Evolutionary conservation across 2,113 vertebrate genomes (phyloP).

Genomic region (Trogon surrucura): DNA sequence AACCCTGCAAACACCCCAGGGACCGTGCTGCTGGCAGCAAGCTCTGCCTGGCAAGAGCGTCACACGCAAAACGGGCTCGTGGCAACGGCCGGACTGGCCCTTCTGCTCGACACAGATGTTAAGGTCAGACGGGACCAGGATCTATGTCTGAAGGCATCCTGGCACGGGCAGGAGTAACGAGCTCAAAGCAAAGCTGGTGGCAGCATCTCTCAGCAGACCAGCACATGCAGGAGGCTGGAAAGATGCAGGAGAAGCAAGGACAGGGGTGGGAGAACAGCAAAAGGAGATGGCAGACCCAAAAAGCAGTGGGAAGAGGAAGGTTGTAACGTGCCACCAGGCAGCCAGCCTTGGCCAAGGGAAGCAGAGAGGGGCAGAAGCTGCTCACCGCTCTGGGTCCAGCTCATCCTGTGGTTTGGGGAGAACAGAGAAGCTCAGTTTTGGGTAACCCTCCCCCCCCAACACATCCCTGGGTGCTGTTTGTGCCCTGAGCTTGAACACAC

Average conservation of each 20-base stretch:
- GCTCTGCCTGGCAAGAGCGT: neutral
- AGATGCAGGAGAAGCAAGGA: neutral
- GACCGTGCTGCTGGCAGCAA: neutral
- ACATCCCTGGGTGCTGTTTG: fast-evolving
- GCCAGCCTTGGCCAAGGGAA: neutral
- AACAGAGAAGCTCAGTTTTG: neutral
- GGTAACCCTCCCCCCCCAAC: neutral
- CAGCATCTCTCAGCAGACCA: neutral
- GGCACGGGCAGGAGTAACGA: neutral
- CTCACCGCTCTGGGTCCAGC: neutral
- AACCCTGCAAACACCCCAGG: neutral
- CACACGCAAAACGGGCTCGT: fast-evolving
- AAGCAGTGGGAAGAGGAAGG: neutral
- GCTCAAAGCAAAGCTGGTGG: neutral
- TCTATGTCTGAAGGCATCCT: neutral
- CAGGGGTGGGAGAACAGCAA: neutral
- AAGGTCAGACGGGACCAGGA: neutral
- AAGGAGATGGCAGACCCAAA: neutral
- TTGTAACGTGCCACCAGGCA: neutral
- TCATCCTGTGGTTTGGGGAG: neutral
- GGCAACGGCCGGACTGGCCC: neutral
- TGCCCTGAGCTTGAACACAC: neutral
- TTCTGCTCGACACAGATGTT: neutral
- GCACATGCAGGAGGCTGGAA: neutral
- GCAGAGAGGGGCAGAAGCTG: neutral